Base-by-base conservation (phyloP, 2,797 vertebrate genomes). In the Danio tinwini region DNA sequence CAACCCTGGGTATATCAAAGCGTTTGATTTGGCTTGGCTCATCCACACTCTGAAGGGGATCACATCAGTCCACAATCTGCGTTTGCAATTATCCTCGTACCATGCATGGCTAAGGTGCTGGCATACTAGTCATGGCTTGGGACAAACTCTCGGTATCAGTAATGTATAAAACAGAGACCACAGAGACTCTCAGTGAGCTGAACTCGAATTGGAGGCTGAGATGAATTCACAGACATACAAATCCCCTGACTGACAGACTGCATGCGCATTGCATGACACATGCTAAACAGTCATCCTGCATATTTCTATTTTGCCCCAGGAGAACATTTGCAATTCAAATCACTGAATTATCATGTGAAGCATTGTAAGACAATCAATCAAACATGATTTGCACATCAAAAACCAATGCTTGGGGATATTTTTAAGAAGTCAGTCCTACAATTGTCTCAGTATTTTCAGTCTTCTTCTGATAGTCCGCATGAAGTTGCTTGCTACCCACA, bases 1-100 rank as follows among this genome's bases (percentile, higher is more conserved):
- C 40, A 53, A 82, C 59, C 29, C 52, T 29, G 29, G 42, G 58
- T 53, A 72, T 62, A 47, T 69, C 49, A 75, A 81, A 68, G 56
- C 47, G 17, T 65, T 77, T 74, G 44, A 56, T 68, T 74, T 82
- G 63, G 53, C 62, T 82, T 82, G 63, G 62, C 49, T 80, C 13
- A 76, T 50, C 58, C 1, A 8, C 13, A 7, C 21, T 63, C 37
- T 58, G 44, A 63, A 82, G 55, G 76, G 64, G 12, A 44, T 50
- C 42, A 40, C 56, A 76, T 61, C 59, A 72, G 56, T 75, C 59
- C 37, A 42, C 19, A 67, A 73, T 82, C 81, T 82, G 70, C 45
- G n/a, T 82, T 78, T 74, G 55, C 44, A 78, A 82, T 82, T 74
- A 82, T n/a, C 61, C 39, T 44, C 13, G 63, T 74, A 82, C 70